Evolutionary conservation across 2,113 vertebrate species (phyloP).

Genomic region (pig (Sus scrofa)): DNA sequence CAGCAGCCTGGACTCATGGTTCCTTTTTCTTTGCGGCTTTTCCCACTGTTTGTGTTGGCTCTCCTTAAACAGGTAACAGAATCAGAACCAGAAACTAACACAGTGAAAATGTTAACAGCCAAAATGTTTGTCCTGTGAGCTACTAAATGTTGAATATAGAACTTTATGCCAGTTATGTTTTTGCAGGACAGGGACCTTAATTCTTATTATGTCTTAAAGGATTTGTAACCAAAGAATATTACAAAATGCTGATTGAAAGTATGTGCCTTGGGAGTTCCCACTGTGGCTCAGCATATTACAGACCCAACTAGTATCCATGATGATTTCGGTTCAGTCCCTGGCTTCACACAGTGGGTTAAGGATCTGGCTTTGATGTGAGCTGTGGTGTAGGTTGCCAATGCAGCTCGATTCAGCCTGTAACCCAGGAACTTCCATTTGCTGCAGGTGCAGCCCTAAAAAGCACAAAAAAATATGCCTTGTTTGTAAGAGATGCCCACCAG

Average conservation of each 20-base stretch:
- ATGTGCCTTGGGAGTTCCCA: neutral
- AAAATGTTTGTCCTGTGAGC: conserved; percentile 7
- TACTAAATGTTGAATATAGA: neutral
- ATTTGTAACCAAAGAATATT: conserved; percentile 25
- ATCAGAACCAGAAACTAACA: neutral
- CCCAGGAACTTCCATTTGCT: too few species aligned
- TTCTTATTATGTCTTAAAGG: neutral
- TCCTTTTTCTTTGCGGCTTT: conserved; percentile 93
- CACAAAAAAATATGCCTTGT: neutral
- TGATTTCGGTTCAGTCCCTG: too few species aligned
- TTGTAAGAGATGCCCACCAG: neutral
- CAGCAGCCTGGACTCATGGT: conserved; percentile 95
- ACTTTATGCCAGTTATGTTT: conserved; percentile 4
- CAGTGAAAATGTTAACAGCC: neutral
- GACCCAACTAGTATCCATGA: too few species aligned
- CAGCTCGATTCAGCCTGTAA: too few species aligned
- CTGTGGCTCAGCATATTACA: too few species aligned
- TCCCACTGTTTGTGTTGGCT: conserved; percentile 94
- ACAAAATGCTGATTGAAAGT: neutral
- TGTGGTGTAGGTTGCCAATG: too few species aligned
- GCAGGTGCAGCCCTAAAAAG: too few species aligned
- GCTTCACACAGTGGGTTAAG: too few species aligned
- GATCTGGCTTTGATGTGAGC: too few species aligned
- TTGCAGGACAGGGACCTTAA: neutral
- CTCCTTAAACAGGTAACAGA: conserved; percentile 95